These are phyloP conservation scores for Craseonycteris thonglongyai DNA, from an alignment of 2,113 vertebrate genomes.

Conservation along the genomic window DNA sequence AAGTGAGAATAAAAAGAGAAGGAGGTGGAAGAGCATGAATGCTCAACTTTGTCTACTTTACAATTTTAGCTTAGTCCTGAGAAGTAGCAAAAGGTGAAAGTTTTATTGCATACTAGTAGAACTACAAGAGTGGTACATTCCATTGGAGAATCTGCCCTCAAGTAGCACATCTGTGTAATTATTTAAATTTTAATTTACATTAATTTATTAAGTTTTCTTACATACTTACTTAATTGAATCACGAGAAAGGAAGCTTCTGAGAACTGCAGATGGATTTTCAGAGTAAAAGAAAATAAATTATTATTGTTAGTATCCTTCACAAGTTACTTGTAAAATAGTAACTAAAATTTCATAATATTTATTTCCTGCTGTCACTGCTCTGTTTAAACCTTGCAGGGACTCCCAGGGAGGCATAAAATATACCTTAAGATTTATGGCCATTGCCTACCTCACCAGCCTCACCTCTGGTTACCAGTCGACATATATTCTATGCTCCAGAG, in stretches of 20 bases:
- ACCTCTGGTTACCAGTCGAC: neutral
- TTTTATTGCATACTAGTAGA: neutral
- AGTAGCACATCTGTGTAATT: neutral
- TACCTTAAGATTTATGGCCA: neutral
- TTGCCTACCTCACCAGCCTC: neutral
- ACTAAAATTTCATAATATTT: constrained; percentile 17
- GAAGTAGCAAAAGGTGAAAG: neutral
- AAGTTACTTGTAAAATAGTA: neutral
- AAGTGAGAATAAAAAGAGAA: neutral
- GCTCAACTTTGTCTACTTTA: neutral
- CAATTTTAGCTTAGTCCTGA: neutral
- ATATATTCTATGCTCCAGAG: neutral
- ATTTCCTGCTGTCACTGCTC: neutral
- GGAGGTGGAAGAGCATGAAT: neutral
- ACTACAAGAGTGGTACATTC: neutral
- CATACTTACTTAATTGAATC: constrained; percentile 7
- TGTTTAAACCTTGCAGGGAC: neutral
- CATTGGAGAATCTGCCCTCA: neutral
- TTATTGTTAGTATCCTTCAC: neutral
- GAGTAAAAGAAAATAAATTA: constrained; percentile 48
- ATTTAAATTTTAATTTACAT: neutral
- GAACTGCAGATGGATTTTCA: neutral
- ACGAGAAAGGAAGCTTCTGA: neutral
- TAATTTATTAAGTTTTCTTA: neutral
- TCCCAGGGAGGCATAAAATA: neutral